Percentiles rank a stretch among this genome's conserved stretches.
Evolutionary conservation across 2,113 vertebrate genomes (phyloP).

Genomic region (Micronycteris hirsuta): DNA sequence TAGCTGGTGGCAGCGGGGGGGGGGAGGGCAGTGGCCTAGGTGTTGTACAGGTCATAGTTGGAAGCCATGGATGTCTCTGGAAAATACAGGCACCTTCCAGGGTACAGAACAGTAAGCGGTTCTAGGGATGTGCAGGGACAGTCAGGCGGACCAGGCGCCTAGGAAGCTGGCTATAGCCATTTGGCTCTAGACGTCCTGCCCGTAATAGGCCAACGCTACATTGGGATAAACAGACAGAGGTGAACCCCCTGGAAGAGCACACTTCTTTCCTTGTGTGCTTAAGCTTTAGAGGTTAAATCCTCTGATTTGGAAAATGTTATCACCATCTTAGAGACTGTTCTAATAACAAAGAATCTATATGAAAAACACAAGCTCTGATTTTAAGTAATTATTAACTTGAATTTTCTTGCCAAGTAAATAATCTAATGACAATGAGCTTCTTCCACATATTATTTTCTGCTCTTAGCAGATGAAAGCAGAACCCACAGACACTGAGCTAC

Average conservation of each 20-base stretch:
- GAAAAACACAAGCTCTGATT: slow-evolving; percentile 34
- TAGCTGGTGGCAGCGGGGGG: no score
- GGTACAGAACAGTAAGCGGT: neutral
- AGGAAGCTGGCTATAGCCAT: neutral
- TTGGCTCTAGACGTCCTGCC: neutral
- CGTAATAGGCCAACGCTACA: neutral
- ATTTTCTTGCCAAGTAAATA: slow-evolving; percentile 27
- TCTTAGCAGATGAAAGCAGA: slow-evolving; percentile 35
- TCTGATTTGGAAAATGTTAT: neutral
- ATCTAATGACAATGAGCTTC: slow-evolving; percentile 19
- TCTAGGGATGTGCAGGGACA: neutral
- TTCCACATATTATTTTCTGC: neutral
- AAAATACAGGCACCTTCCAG: neutral
- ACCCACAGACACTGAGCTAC: neutral
- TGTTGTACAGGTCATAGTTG: neutral
- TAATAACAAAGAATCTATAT: neutral
- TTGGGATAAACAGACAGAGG: neutral
- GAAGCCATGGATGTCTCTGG: neutral
- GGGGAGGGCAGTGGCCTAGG: neutral
- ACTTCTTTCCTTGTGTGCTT: neutral
- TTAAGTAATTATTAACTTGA: slow-evolving; percentile 24
- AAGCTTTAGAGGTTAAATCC: slow-evolving; percentile 9
- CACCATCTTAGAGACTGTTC: neutral
- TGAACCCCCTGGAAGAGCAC: neutral
- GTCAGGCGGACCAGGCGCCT: neutral